Conservation (phyloP, 2,113 vertebrate genomes). For the Neodontobutis hainanensis region DNA sequence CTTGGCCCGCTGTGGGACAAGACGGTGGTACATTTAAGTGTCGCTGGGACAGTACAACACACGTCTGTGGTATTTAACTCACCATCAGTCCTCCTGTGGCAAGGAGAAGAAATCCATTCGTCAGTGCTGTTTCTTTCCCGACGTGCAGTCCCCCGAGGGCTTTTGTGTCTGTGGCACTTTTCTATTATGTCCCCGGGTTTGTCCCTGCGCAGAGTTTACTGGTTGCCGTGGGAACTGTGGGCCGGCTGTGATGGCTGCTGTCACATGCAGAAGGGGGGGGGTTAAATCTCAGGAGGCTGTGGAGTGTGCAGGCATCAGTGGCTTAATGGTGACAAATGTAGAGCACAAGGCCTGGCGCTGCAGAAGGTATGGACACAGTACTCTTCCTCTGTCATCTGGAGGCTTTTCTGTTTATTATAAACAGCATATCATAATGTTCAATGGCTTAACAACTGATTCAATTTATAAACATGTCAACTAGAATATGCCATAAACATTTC, state of each 20-base stretch:
- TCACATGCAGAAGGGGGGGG: constrained; percentile 30
- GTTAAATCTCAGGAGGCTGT: constrained; percentile 3
- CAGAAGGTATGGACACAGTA: constrained; percentile 10
- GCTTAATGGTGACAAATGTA: constrained; percentile 53
- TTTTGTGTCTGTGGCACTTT: constrained; percentile 20
- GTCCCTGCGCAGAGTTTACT: constrained; percentile 60
- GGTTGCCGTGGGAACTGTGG: constrained; percentile 70
- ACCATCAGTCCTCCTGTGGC: constrained; percentile 24
- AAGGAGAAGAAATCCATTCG: constrained; percentile 13
- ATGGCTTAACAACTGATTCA: no score
- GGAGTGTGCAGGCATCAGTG: constrained; percentile 9
- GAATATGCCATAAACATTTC: no score
- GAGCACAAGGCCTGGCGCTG: constrained; percentile 36
- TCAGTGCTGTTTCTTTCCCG: background rate
- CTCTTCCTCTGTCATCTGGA: background rate
- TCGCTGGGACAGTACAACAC: background rate
- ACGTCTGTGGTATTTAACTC: constrained; percentile 18
- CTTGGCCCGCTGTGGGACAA: background rate
- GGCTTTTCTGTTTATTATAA: no score
- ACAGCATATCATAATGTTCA: no score
- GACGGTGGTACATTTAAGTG: no score
- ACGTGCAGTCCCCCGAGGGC: no score
- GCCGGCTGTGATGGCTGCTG: constrained; percentile 15
- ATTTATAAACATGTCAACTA: no score
- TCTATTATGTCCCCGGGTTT: constrained; percentile 14